Evolutionary conservation across 1,140 invertebrate species (phyloP), one percentile per base, ranked within the genome.

Genomic region (Hyposmocoma kahamanoa): DNA sequence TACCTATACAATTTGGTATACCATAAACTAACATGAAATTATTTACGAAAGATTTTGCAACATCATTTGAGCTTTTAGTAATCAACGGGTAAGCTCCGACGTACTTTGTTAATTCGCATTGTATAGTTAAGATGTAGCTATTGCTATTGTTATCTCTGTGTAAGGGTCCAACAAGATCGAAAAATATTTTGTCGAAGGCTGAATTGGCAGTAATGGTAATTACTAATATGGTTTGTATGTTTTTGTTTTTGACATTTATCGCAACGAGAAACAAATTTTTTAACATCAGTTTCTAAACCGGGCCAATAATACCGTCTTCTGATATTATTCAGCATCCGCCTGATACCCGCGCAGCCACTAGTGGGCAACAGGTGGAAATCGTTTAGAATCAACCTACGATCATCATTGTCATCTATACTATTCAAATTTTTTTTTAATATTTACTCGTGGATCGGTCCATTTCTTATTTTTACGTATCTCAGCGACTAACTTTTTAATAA

Each of bases 301-400:
- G 24, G 24, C 56, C 60, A 64, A 50, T n/a, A 61, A 49, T 53
- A 56, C 43, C 58, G 47, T 42, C 38, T 43, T 44, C 54, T 59
- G 8, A 66, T 58, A 41, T 56, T 68, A 44, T 66, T 59, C 22
- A 49, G 50, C 48, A 57, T 69, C 18, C 53, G 20, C 11, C 62
- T 46, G 19, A 62, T 43, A 32, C 62, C 62, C 22, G 53, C 51
- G 45, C 67, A 64, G 18, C 64, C 61, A 47, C 50, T 56, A 19
- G 58, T 56, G 3, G 60, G 53, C 34, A 59, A 53, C 9, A 62
- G 41, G 49, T 67, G 59, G 45, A 56, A 66, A 48, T 66, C 59
- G 42, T 59, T 66, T 30, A 66, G 30, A 21, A 62, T 62, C 8
- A 62, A 13, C 9, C n/a, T 21, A 19, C 6, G 15, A 22, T 24